Evolutionary conservation across 2,113 vertebrate species (phyloP), one percentile per base, ranked within the genome.

Genomic region (Dicentrarchus labrax): DNA sequence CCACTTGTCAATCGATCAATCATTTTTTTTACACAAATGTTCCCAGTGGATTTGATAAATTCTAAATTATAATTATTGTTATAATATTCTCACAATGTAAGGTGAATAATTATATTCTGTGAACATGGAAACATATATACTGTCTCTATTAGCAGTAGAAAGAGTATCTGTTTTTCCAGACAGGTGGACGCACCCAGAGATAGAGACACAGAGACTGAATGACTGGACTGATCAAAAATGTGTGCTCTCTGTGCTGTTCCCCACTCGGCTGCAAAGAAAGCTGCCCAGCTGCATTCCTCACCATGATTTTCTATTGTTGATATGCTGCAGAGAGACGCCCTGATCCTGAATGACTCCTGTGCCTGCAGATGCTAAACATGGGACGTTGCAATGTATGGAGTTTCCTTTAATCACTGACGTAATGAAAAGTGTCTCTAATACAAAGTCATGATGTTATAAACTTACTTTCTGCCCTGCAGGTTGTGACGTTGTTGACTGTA

Each of bases 241-340:
- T 56, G 38, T 61, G 60, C 80, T 80, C 48, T 82, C 82, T 84
- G 78, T 64, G 50, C 78, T 84, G 61, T 72, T 88, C 54, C 5
- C 21, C 36, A 11, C 24, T 84, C 80, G 8, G 67, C 73, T 71
- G 59, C 76, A 56, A 13, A 56, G 54, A 87, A 90, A 90, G 92
- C 82, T 48, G 85, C 57, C 69, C 12, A 0, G 69, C 93, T 16
- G 75, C 95, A 96, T 96, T 95, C 95, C 92, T 67, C 30, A 8
- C 59, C 64, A 19, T 70, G 59, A 15, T 72, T 72, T 50, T 5
- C 78, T 71, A 22, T 86, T 86, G 87, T 90, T 86, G 80, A 84
- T 72, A 67, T 3, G 53, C 70, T 43, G 54, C 51, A 65, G 38
- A 89, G 76, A 87, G 85, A 91, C 86, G 7, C 80, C 90, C 91